phyloP scores from a whole-genome alignment of 2,888 invertebrate species.

The Cryptocephalus primarius region DNA sequence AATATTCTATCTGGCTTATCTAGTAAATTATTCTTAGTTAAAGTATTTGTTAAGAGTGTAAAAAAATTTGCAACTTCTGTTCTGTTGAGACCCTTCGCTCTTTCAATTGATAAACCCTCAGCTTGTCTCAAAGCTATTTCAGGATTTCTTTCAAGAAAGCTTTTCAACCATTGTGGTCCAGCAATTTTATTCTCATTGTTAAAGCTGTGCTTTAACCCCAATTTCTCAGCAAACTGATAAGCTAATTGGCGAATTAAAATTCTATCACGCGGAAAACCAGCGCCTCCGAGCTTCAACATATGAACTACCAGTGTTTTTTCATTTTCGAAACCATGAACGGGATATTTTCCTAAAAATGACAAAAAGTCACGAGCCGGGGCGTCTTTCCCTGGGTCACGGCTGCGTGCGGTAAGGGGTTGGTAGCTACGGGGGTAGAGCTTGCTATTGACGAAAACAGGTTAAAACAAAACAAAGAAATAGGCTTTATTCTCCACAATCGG shows the following conservation, averaged over 20 bases:
- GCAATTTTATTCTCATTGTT: constrained; percentile 1
- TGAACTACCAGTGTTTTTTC: too few relatives aligned
- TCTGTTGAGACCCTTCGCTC: constrained; percentile 4
- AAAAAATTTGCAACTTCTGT: constrained; percentile 4
- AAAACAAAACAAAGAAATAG: too few relatives aligned
- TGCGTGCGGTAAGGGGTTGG: too few relatives aligned
- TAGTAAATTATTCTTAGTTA: constrained; percentile 14
- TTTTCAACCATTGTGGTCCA: background rate
- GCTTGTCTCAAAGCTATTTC: constrained; percentile 4
- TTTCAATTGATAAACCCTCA: constrained; percentile 3
- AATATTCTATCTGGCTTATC: constrained; percentile 16
- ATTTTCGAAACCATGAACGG: too few relatives aligned
- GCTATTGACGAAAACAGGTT: too few relatives aligned
- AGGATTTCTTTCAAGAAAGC: constrained; percentile 3
- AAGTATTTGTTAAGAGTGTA: constrained; percentile 7
- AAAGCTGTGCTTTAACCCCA: background rate
- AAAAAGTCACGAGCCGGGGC: too few relatives aligned
- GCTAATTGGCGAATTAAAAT: background rate
- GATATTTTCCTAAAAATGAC: too few relatives aligned
- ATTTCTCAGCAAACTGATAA: background rate
- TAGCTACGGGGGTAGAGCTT: too few relatives aligned
- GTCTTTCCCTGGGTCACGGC: too few relatives aligned
- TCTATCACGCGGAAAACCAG: background rate
- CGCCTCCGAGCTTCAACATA: too few relatives aligned
- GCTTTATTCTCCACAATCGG: too few relatives aligned